Percentiles rank a stretch among this genome's conserved stretches.
These are phyloP conservation scores for Macrosoma leucophasiata DNA, from an alignment of 2,888 invertebrate genomes.

Conservation along the genomic window DNA sequence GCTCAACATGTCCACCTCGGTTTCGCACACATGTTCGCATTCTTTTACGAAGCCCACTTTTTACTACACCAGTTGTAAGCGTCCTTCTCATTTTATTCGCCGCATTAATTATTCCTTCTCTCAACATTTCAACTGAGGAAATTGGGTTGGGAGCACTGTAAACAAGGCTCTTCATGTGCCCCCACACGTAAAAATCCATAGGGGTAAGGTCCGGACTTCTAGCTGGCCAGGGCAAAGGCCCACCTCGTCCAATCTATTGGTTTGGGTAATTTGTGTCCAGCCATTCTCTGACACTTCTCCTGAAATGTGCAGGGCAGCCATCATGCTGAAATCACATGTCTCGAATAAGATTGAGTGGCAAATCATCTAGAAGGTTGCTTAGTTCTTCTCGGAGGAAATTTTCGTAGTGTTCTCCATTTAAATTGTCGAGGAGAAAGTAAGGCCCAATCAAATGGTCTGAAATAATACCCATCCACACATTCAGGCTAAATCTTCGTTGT, in stretches of 20 bases:
- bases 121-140: constrained; percentile 18
- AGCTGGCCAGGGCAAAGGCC: constrained; percentile 29
- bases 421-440: constrained; percentile 9
- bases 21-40: constrained; percentile 16
- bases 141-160: constrained; percentile 19
- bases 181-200: not conserved
- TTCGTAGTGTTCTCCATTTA: constrained; percentile 13
- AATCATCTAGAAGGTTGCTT: constrained; percentile 8
- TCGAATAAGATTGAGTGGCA: constrained; percentile 13
- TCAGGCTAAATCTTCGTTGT: constrained; percentile 13
- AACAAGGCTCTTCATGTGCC: no score
- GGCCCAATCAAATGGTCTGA: constrained; percentile 12
- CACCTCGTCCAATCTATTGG: constrained; percentile 26
- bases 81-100: constrained; percentile 16
- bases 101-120: constrained; percentile 19
- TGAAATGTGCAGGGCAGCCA: constrained; percentile 26
- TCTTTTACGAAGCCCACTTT: constrained; percentile 17
- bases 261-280: constrained; percentile 26
- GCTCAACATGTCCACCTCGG: constrained; percentile 17
- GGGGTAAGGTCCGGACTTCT: not conserved
- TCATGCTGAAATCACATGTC: constrained; percentile 27
- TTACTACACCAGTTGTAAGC: constrained; percentile 15
- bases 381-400: constrained; percentile 8
- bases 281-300: constrained; percentile 17
- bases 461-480: constrained; percentile 23